phyloP scores from a whole-genome alignment of 2,113 vertebrate genomes.

The Thermophis baileyi region DNA sequence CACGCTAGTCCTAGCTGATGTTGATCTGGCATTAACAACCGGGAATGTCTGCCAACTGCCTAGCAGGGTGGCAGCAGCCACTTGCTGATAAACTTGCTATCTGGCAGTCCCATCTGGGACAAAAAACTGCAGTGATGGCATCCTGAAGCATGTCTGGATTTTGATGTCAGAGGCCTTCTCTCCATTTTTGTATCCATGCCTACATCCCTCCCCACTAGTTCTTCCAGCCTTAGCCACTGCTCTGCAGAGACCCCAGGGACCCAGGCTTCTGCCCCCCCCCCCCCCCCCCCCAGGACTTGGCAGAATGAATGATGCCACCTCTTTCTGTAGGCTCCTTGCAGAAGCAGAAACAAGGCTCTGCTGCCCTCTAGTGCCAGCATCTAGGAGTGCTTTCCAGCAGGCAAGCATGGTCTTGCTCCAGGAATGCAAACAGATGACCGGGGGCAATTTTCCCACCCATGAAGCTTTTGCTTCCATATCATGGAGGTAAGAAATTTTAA shows the following conservation, averaged over 20 bases:
- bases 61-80: neutral
- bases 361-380: conserved; percentile 8
- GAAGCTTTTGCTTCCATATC: too few species aligned
- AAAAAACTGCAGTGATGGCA: neutral
- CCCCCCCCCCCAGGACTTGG: neutral
- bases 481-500: neutral
- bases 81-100: neutral
- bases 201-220: too few species aligned
- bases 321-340: neutral
- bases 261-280: neutral
- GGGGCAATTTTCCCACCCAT: neutral
- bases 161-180: neutral
- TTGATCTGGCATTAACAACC: neutral
- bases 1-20: neutral
- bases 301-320: neutral
- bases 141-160: neutral
- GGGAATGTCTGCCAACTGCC: neutral
- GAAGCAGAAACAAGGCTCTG: neutral
- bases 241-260: neutral
- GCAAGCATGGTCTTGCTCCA: neutral
- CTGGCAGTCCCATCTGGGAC: neutral
- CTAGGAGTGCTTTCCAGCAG: neutral
- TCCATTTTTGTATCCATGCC: neutral
- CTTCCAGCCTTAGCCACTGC: too few species aligned
- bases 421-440: neutral